A percentile compares a stretch with the other conserved stretches of the same genome.
Conservation (phyloP, 64 coral and sea anemone species). For the Stylophora pistillata region DNA sequence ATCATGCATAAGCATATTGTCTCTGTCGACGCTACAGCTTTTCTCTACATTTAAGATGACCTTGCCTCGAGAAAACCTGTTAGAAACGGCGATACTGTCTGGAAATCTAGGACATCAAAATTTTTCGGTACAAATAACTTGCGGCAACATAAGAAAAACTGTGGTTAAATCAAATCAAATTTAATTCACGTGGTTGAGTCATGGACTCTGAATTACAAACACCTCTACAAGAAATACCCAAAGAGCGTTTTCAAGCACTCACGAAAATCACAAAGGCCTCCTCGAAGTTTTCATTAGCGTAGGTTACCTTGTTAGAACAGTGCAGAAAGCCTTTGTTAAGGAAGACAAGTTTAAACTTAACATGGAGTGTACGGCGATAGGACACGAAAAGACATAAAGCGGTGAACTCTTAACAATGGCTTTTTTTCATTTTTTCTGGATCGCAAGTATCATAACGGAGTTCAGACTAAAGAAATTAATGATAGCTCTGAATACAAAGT, state of each 20-base stretch:
- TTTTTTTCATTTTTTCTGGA: too few relatives aligned
- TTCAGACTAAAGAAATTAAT: too few relatives aligned
- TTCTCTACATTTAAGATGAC: background rate
- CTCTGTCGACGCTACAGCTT: background rate
- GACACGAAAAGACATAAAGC: too few relatives aligned
- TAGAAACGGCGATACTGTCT: background rate
- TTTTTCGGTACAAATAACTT: background rate
- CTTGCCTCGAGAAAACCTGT: background rate
- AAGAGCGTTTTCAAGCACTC: background rate
- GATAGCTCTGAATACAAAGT: too few relatives aligned
- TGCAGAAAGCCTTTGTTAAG: too few relatives aligned
- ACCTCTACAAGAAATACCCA: background rate
- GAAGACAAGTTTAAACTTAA: background rate
- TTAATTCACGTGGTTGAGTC: background rate
- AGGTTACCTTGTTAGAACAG: too few relatives aligned
- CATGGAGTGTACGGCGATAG: too few relatives aligned
- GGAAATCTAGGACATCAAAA: background rate
- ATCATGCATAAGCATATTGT: background rate
- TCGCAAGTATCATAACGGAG: too few relatives aligned
- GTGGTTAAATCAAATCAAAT: conserved; percentile 2
- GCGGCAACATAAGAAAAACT: background rate
- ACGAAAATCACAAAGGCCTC: background rate
- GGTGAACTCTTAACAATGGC: too few relatives aligned
- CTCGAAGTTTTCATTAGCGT: too few relatives aligned
- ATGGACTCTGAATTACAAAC: background rate